These are phyloP conservation scores for Athetis lepigone DNA, from an alignment of 2,888 invertebrate species.

Conservation along the genomic window DNA sequence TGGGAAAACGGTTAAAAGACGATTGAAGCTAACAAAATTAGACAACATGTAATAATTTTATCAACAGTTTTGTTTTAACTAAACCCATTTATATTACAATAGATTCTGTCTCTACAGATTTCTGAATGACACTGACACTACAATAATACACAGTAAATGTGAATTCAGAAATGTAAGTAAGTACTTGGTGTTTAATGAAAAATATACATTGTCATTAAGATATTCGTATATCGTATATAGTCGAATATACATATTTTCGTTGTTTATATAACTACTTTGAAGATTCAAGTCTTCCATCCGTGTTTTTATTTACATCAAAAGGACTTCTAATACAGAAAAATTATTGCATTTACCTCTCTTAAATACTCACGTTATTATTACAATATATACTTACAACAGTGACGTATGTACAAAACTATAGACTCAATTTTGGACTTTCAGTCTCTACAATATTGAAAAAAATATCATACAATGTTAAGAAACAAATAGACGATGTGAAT, in stretches of 20 bases:
- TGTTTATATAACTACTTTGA: constrained; percentile 74
- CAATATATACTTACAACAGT: constrained; percentile 88
- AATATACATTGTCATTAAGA: constrained; percentile 55
- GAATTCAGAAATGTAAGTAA: constrained; percentile 38
- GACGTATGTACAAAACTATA: constrained; percentile 90
- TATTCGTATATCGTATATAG: constrained; percentile 56
- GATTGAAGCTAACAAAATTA: constrained; percentile 79
- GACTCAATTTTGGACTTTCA: constrained; percentile 90
- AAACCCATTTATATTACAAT: constrained; percentile 51
- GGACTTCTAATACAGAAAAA: constrained; percentile 87
- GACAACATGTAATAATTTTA: constrained; percentile 62
- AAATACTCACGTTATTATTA: constrained; percentile 86
- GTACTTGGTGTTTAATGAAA: constrained; percentile 46
- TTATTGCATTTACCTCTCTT: constrained; percentile 88
- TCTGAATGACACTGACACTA: constrained; percentile 47
- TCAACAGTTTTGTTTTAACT: constrained; percentile 58
- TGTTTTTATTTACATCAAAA: constrained; percentile 83
- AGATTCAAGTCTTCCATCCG: constrained; percentile 75
- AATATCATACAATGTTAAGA: constrained; percentile 80
- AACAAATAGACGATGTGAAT: constrained; percentile 77
- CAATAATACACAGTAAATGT: constrained; percentile 45
- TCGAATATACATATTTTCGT: constrained; percentile 68
- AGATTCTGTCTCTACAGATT: constrained; percentile 47
- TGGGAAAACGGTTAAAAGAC: constrained; percentile 83
- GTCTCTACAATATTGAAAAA: constrained; percentile 87